A percentile compares a stretch with the other conserved stretches of the same genome.
Conservation (phyloP, 1,140 invertebrate genomes). For the Drosophila tani region DNA sequence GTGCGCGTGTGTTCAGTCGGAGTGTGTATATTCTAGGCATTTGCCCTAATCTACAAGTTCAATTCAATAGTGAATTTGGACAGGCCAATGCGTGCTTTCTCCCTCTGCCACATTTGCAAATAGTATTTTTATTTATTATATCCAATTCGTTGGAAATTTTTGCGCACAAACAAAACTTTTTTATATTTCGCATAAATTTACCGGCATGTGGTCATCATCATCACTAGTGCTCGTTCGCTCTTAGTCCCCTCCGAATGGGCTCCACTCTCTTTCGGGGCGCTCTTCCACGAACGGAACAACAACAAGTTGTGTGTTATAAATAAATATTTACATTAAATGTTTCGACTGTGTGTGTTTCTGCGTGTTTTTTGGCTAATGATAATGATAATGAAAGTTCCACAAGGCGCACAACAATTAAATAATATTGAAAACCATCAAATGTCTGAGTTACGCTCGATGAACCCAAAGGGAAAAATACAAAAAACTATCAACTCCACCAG, state of each 20-base stretch:
- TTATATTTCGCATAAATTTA: slow-evolving; percentile 61
- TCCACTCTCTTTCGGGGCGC: slow-evolving; percentile 8
- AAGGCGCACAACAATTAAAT: slow-evolving; percentile 21
- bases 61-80: slow-evolving; percentile 37
- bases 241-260: background rate
- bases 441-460: slow-evolving; percentile 17
- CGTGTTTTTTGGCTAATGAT: slow-evolving; percentile 35
- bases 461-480: background rate
- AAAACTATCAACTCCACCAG: background rate
- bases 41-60: slow-evolving; percentile 45
- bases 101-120: background rate
- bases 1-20: background rate
- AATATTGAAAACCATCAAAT: slow-evolving; percentile 35
- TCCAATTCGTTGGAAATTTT: slow-evolving; percentile 38
- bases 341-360: slow-evolving; percentile 19
- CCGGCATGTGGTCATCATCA: slow-evolving; percentile 66
- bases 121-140: slow-evolving; percentile 15
- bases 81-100: background rate
- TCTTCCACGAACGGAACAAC: slow-evolving; percentile 17
- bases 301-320: slow-evolving; percentile 40
- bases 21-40: slow-evolving; percentile 18
- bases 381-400: slow-evolving; percentile 32
- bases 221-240: background rate
- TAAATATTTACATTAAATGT: slow-evolving; percentile 64
- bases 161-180: slow-evolving; percentile 24